These are phyloP conservation scores for Apomyelois bistriatella DNA, from an alignment of 2,888 invertebrate species.

Conservation along the genomic window DNA sequence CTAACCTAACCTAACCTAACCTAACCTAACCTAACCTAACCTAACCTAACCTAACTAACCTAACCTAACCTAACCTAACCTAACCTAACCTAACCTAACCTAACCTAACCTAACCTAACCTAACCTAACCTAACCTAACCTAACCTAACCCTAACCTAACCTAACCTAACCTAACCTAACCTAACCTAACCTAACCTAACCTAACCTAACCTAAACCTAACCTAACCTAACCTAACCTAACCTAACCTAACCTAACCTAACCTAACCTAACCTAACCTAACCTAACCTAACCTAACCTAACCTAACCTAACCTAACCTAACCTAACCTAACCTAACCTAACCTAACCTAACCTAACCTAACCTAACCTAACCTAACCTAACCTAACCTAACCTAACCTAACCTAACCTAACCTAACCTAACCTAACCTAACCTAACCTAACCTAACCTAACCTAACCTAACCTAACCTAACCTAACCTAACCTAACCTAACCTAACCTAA, in stretches of 20 bases:
- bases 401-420: conserved; percentile 12
- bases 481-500: conserved; percentile 3
- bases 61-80: conserved; percentile 22
- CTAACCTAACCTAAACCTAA: too few relatives aligned
- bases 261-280: conserved; percentile 20
- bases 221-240: conserved; percentile 17
- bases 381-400: conserved; percentile 16
- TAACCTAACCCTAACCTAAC: too few relatives aligned
- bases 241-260: conserved; percentile 9
- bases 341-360: too few relatives aligned
- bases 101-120: conserved; percentile 20
- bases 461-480: conserved; percentile 3
- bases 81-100: conserved; percentile 19
- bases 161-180: conserved; percentile 7
- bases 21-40: conserved; percentile 22
- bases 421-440: conserved; percentile 12
- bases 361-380: conserved; percentile 9
- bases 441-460: conserved; percentile 10
- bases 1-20: conserved; percentile 14
- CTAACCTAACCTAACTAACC: conserved; percentile 26
- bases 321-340: conserved; percentile 23
- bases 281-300: conserved; percentile 25
- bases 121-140: conserved; percentile 19
- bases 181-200: conserved; percentile 12
- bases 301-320: conserved; percentile 28